Base-by-base conservation (phyloP, 1,140 invertebrate genomes). In the Microplitis mediator region DNA sequence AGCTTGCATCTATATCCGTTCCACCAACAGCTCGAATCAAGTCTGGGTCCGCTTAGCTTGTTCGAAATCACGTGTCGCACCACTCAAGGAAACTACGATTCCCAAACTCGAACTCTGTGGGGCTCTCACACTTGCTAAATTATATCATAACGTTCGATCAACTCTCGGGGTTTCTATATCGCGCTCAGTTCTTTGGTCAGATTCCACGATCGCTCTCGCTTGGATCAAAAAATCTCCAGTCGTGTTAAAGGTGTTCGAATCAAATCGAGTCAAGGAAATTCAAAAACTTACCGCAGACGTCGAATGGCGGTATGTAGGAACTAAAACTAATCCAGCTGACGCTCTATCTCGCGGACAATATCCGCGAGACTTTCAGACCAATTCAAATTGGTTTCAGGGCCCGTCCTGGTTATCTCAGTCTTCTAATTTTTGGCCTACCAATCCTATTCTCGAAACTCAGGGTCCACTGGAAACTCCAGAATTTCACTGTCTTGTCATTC, bases 41-140 rank as follows among this genome's bases (percentile, higher is more conserved):
- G 16, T 11, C 32, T 13, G 13, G 5, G 54, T 65, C 3, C 16
- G 9, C 4, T 36, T 74, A 23, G 14, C 61, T 6, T 74, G 70
- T 2, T 64, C 72, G 13, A 78, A 76, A 71, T 69, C 74, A 3
- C 3, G 67, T 62, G 73, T 78, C 6, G 66, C 74, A 4, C 81
- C 83, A 0, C 61, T 81, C 0, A 84, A 83, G 52, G 75, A 77
- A 58, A 45, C 80, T 1, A 80, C 77, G 11, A 75, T 85, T 14
- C 80, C 80, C 13, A 68, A 75, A 73, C 73, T 85, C n/a, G 83
- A 85, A 65, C 75, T 84, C 1, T 84, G 82, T 71, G 81, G 78
- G 13, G 81, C 81, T 0, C 64, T 77, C 0, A 56, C 84, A 4
- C 64, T 82, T 14, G 52, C 77, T 8, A 51, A 78, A 69, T 39